These are phyloP conservation scores for Leptinotarsa tumamoca DNA, from an alignment of 2,888 invertebrate species.

Conservation along the genomic window DNA sequence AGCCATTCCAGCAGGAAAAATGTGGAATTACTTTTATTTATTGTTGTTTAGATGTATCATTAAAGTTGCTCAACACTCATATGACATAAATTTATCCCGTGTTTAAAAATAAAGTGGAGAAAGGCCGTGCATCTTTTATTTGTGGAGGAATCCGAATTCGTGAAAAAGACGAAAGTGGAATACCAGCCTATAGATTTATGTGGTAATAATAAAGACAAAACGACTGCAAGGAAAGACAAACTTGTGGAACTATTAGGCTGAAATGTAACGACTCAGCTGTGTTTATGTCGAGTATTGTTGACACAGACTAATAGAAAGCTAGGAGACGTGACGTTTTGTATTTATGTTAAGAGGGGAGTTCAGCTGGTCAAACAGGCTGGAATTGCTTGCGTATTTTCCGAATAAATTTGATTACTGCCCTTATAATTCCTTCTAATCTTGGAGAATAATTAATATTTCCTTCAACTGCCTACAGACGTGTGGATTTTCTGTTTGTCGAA, in stretches of 20 bases:
- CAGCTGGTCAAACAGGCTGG: constrained; percentile 57
- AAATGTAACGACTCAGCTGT: constrained; percentile 52
- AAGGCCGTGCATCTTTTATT: constrained; percentile 35
- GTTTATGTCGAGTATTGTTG: constrained; percentile 55
- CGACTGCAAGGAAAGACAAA: constrained; percentile 45
- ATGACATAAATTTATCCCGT: constrained; percentile 35
- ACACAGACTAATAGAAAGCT: constrained; percentile 58
- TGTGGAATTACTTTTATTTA: constrained; percentile 40
- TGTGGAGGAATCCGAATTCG: constrained; percentile 13
- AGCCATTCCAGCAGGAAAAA: constrained; percentile 36
- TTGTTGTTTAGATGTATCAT: constrained; percentile 39
- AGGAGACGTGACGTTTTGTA: constrained; percentile 54
- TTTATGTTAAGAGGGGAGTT: constrained; percentile 59
- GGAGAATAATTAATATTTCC: neutral
- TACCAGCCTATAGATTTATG: constrained; percentile 42
- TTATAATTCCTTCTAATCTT: neutral
- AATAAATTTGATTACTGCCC: neutral
- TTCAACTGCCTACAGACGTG: neutral
- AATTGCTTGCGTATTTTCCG: constrained; percentile 37
- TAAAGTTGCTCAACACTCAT: constrained; percentile 38
- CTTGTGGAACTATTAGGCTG: constrained; percentile 51
- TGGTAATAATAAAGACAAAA: constrained; percentile 47
- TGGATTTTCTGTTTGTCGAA: too few species aligned
- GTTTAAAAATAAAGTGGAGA: constrained; percentile 31
- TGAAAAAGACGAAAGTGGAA: constrained; percentile 30